phyloP scores from a whole-genome alignment of 2,797 vertebrate genomes.

The Siniperca undulata region DNA sequence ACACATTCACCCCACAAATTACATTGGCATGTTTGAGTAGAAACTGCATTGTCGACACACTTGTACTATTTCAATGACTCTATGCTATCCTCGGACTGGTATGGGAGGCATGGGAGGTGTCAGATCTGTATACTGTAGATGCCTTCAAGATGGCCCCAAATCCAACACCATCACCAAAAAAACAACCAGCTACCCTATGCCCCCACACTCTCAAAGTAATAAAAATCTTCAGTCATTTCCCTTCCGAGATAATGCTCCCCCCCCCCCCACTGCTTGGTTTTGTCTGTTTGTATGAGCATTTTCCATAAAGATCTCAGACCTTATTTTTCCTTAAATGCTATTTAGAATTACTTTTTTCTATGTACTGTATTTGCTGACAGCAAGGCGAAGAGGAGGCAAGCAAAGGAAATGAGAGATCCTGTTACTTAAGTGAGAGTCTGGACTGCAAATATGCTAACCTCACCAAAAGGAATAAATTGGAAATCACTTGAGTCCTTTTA shows the following conservation, averaged over 20 bases:
- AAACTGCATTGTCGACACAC: constrained; percentile 15
- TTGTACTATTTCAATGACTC: not conserved
- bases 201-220: not conserved
- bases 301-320: constrained; percentile 19
- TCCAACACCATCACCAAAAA: not conserved
- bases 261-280: too few species aligned
- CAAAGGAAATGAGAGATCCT: constrained; percentile 37
- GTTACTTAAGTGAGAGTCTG: constrained; percentile 45
- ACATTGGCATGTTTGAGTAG: not conserved
- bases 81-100: not conserved
- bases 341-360: constrained; percentile 19
- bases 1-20: constrained; percentile 26
- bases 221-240: not conserved
- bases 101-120: not conserved
- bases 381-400: constrained; percentile 17
- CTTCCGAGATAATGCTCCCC: not conserved
- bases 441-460: constrained; percentile 56
- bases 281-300: not conserved
- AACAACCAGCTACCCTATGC: not conserved
- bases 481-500: constrained; percentile 56
- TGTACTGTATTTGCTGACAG: constrained; percentile 47
- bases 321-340: constrained; percentile 19
- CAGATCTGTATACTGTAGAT: not conserved
- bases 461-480: constrained; percentile 57
- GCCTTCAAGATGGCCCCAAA: not conserved